Evolutionary conservation across 2,888 invertebrate genomes (phyloP).

Genomic region (Portevinia maculata): DNA sequence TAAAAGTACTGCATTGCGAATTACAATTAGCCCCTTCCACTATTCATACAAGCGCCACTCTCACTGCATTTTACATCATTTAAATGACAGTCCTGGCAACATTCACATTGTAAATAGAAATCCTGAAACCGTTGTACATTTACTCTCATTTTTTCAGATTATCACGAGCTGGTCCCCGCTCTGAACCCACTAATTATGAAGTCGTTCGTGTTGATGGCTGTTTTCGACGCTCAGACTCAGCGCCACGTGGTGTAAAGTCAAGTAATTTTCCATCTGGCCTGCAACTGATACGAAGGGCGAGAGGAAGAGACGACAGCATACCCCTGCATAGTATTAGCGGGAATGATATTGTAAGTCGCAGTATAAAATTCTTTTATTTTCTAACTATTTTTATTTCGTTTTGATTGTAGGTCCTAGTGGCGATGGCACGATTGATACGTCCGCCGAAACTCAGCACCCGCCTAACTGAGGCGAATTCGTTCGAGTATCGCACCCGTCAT

Average conservation of each 20-base stretch:
- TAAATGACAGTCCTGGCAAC: slow-evolving; percentile 10
- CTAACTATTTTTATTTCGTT: slow-evolving; percentile 3
- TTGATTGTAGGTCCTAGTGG: slow-evolving; percentile 85
- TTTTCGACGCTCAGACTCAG: slow-evolving; percentile 85
- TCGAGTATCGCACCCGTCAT: slow-evolving; percentile 95
- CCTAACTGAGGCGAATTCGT: slow-evolving; percentile 87
- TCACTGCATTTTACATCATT: slow-evolving; percentile 27
- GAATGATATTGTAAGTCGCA: slow-evolving; percentile 84
- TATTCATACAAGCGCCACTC: background rate
- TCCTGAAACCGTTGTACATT: slow-evolving; percentile 13
- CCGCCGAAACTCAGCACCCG: slow-evolving; percentile 88
- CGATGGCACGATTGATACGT: slow-evolving; percentile 88
- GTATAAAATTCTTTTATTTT: background rate
- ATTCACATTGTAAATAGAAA: slow-evolving; percentile 10
- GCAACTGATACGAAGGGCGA: slow-evolving; percentile 83
- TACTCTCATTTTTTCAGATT: slow-evolving; percentile 80
- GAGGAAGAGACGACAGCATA: slow-evolving; percentile 84
- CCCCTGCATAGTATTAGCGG: slow-evolving; percentile 84
- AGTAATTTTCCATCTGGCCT: slow-evolving; percentile 81
- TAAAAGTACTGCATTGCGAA: slow-evolving; percentile 48
- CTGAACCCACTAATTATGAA: slow-evolving; percentile 89
- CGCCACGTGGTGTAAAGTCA: slow-evolving; percentile 83
- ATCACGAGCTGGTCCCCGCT: slow-evolving; percentile 88
- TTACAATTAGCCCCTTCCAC: slow-evolving; percentile 52
- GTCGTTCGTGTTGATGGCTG: slow-evolving; percentile 88